Percentiles rank a stretch among this genome's conserved stretches.
Conservation (phyloP, 2,113 vertebrate species). For the Numida meleagris region DNA sequence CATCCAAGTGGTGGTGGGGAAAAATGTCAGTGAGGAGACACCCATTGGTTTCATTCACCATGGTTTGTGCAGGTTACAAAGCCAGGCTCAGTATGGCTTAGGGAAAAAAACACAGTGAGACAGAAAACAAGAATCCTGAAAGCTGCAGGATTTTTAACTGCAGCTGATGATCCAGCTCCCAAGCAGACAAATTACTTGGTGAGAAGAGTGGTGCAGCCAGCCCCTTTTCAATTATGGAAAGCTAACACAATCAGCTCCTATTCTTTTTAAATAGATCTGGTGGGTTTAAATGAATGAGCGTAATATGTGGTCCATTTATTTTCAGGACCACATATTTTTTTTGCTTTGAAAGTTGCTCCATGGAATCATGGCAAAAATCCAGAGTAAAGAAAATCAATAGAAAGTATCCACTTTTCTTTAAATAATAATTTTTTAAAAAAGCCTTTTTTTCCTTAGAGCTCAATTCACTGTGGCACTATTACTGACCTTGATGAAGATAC, state of each 20-base stretch:
- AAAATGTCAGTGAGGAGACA: background rate
- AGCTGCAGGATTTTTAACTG: conserved; percentile 40
- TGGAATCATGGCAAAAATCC: conserved; percentile 39
- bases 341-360: conserved; percentile 12
- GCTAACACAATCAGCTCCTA: conserved; percentile 68
- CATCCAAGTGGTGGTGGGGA: background rate
- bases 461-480: conserved; percentile 25
- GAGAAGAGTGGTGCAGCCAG: conserved; percentile 32
- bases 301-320: conserved; percentile 61
- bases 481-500: conserved; percentile 38
- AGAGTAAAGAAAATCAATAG: conserved; percentile 16
- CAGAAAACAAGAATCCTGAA: conserved; percentile 36
- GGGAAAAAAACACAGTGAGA: background rate
- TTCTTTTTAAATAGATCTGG: conserved; percentile 54
- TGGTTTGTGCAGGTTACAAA: background rate
- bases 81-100: background rate
- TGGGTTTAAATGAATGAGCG: conserved; percentile 45
- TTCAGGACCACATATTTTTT: conserved; percentile 48
- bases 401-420: conserved; percentile 18
- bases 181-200: conserved; percentile 57
- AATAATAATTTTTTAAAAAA: background rate
- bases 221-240: conserved; percentile 50
- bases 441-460: conserved; percentile 4
- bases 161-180: conserved; percentile 50
- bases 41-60: background rate